A percentile compares a stretch with the other conserved stretches of the same genome.
These are phyloP conservation scores for Plebejus anna DNA, from an alignment of 2,888 invertebrate genomes.

Conservation along the genomic window DNA sequence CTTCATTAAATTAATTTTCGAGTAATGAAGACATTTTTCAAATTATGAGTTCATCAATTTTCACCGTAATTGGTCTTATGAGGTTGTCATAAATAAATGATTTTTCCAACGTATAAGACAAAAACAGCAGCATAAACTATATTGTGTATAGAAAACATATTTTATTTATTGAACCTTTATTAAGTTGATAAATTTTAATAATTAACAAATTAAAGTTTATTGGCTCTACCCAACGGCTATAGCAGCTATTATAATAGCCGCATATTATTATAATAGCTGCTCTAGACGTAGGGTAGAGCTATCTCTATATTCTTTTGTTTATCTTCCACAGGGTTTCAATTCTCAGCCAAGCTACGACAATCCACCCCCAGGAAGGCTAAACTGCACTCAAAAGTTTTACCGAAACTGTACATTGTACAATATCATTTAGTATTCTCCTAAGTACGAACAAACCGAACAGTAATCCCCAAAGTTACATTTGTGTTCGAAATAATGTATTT, in stretches of 20 bases:
- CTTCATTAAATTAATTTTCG: neutral
- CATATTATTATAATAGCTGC: no score
- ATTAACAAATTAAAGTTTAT: no score
- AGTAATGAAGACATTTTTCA: neutral
- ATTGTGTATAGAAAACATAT: no score
- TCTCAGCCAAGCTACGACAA: neutral
- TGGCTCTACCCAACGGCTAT: no score
- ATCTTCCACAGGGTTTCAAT: neutral
- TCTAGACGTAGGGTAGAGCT: no score
- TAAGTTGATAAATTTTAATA: no score
- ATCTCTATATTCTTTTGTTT: no score
- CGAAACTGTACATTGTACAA: neutral
- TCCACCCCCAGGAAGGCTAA: neutral
- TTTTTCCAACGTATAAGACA: no score
- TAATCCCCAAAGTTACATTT: constrained; percentile 24
- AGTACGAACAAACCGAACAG: constrained; percentile 5
- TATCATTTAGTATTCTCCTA: constrained; percentile 1
- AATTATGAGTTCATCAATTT: neutral
- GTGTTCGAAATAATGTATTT: constrained; percentile 20
- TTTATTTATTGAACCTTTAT: no score
- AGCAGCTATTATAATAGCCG: no score
- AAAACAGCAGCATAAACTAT: no score
- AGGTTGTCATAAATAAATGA: no score
- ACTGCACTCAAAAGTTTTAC: neutral
- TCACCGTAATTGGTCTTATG: neutral